Evolutionary conservation across 2,797 vertebrate species (phyloP).

Genomic region (Gila robusta): DNA sequence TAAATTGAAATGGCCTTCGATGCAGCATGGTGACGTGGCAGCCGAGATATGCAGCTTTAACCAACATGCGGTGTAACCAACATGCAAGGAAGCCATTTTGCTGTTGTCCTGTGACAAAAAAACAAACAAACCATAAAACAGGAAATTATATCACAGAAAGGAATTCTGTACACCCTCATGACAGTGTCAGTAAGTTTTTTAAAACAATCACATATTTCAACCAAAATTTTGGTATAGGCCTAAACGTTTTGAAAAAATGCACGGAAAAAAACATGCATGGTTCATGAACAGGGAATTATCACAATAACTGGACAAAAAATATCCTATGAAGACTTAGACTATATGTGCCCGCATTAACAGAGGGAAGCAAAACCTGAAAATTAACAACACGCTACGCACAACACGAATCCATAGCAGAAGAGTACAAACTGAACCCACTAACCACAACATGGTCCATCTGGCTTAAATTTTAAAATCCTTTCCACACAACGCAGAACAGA

Average conservation of each 20-base stretch:
- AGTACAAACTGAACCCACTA: background rate
- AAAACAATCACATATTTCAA: background rate
- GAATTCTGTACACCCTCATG: background rate
- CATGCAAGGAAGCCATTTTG: constrained; percentile 3
- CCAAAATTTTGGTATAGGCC: background rate
- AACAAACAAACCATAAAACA: background rate
- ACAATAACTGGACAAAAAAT: background rate
- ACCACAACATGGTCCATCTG: constrained; percentile 22
- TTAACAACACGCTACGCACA: background rate
- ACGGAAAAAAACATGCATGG: background rate
- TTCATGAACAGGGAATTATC: background rate
- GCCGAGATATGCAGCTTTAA: background rate
- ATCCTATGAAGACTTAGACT: background rate
- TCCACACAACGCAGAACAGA: background rate
- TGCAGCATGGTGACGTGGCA: background rate
- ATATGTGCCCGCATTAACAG: background rate
- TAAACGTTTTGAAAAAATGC: background rate
- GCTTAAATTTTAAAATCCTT: background rate
- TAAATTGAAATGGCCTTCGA: background rate
- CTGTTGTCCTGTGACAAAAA: background rate
- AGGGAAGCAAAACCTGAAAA: constrained; percentile 8
- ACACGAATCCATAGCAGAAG: background rate
- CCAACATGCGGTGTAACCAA: background rate
- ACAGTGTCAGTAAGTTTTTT: background rate
- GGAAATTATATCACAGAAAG: background rate